Conservation (phyloP, 2,113 vertebrate genomes). For the Chionodraco myersi region DNA sequence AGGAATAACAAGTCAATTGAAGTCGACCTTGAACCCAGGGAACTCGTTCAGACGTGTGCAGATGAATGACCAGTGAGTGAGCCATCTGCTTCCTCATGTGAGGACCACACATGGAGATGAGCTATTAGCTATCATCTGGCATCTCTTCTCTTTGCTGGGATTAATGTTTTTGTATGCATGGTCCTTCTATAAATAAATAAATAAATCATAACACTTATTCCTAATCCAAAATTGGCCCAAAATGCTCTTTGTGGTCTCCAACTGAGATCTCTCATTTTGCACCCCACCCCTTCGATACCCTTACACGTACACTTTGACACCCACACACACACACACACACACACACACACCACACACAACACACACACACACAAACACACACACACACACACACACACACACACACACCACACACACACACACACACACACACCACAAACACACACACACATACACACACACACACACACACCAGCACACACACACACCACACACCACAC, state of each 20-base stretch:
- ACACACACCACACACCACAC: conserved; percentile 11
- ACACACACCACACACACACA: conserved; percentile 11
- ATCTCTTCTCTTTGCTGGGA: too few relatives aligned
- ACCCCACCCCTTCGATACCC: not conserved
- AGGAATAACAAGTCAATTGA: too few relatives aligned
- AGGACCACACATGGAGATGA: too few relatives aligned
- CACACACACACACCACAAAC: conserved; percentile 19
- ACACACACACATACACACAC: conserved; percentile 6
- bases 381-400: conserved; percentile 8
- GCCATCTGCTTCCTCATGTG: not conserved
- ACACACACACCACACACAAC: too few relatives aligned
- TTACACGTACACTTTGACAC: conserved; percentile 10
- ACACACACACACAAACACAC: too few relatives aligned
- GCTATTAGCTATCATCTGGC: too few relatives aligned
- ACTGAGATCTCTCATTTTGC: not conserved
- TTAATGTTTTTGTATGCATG: too few relatives aligned
- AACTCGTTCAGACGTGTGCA: not conserved
- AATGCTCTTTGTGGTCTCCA: not conserved
- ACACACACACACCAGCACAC: conserved; percentile 14
- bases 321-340: conserved; percentile 18
- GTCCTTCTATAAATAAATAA: too few relatives aligned
- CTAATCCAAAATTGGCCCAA: not conserved
- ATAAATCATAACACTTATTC: not conserved
- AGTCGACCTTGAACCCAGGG: not conserved
- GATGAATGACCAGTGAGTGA: not conserved